Conservation (phyloP, 2,888 invertebrate genomes). For the Escarpia spicata region DNA sequence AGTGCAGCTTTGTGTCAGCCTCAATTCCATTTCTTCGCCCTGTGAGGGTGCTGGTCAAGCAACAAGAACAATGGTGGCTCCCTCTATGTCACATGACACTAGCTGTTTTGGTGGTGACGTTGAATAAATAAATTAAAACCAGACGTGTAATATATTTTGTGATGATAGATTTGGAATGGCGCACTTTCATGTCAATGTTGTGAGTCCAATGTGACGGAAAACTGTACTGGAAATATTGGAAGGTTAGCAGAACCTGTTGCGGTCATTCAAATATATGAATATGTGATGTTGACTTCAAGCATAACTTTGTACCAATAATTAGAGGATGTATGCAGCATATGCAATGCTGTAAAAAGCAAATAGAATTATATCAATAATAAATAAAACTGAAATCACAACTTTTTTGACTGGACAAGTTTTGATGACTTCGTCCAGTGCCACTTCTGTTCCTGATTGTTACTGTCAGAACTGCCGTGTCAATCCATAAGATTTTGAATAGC, state of each 20-base stretch:
- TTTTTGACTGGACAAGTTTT: too few relatives aligned
- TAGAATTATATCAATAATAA: too few relatives aligned
- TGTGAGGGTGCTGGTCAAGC: not conserved
- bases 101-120: not conserved
- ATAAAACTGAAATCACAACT: too few relatives aligned
- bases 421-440: too few relatives aligned
- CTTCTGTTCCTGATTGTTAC: too few relatives aligned
- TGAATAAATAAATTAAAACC: not conserved
- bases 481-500: too few relatives aligned
- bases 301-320: too few relatives aligned
- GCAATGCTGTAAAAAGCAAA: too few relatives aligned
- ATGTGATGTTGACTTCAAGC: too few relatives aligned
- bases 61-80: conserved; percentile 12
- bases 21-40: not conserved
- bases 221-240: not conserved
- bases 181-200: not conserved
- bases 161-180: not conserved
- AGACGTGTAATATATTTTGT: not conserved
- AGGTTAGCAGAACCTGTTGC: not conserved
- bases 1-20: not conserved
- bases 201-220: not conserved
- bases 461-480: too few relatives aligned
- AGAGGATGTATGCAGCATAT: too few relatives aligned
- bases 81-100: conserved; percentile 1
- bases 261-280: not conserved